Evolutionary conservation across 2,113 vertebrate species (phyloP).

Genomic region (Candoia aspera): DNA sequence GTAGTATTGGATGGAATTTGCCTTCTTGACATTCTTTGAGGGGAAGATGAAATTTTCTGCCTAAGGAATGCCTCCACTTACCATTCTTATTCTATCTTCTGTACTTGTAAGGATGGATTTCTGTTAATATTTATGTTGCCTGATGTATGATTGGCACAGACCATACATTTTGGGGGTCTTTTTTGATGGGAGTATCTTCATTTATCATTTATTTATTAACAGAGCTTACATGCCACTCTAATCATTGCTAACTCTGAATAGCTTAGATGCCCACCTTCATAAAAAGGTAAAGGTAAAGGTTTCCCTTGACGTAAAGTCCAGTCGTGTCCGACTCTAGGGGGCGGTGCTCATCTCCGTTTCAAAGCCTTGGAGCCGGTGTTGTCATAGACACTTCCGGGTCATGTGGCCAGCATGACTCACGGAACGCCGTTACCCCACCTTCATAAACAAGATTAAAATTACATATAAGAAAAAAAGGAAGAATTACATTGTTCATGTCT

Average conservation of each 20-base stretch:
- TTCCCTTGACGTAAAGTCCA: no score
- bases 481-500: not conserved
- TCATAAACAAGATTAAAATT: not conserved
- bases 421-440: no score
- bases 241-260: not conserved
- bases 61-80: not conserved
- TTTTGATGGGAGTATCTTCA: not conserved
- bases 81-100: not conserved
- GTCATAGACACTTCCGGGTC: no score
- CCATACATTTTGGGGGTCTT: not conserved
- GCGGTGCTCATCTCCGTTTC: no score
- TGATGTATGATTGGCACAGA: not conserved
- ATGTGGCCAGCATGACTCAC: no score
- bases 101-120: not conserved
- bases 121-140: not conserved
- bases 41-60: not conserved
- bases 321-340: no score
- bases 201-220: not conserved
- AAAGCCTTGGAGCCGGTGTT: no score
- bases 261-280: not conserved
- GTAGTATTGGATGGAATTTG: not conserved
- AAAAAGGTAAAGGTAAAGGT: no score
- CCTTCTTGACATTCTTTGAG: not conserved
- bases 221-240: not conserved
- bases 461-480: not conserved